phyloP scores from a whole-genome alignment of 2,113 vertebrate species.

The Cathartes aura region DNA sequence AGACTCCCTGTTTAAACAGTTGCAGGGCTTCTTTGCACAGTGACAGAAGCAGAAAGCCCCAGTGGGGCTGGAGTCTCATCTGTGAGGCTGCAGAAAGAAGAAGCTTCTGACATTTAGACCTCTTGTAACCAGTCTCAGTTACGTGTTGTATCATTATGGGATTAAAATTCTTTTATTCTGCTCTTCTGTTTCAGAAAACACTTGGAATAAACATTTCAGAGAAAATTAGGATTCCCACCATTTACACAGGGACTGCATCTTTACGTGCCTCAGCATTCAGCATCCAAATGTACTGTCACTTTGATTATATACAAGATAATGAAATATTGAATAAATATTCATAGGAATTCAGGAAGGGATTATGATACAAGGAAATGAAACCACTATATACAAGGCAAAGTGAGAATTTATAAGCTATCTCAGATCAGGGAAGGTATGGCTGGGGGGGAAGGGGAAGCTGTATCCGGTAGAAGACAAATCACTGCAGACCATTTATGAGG shows the following conservation, averaged over 20 bases:
- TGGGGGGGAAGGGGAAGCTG: not conserved
- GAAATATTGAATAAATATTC: constrained; percentile 38
- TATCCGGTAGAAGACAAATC: not conserved
- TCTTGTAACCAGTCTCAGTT: not conserved
- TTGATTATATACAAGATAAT: constrained; percentile 31
- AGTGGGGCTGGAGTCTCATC: not conserved
- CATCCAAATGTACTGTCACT: not conserved
- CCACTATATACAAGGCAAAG: not conserved
- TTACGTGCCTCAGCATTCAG: not conserved
- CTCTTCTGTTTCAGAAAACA: not conserved
- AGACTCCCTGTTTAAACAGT: not conserved
- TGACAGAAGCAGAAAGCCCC: not conserved
- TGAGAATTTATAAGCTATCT: not conserved
- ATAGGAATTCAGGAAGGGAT: not conserved
- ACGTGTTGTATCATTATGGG: not conserved
- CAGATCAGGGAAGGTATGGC: not conserved
- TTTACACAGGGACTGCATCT: not conserved
- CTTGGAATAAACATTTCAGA: constrained; percentile 25
- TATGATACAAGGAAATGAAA: constrained; percentile 4
- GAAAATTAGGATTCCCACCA: not conserved
- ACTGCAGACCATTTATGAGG: not conserved
- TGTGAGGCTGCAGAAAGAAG: not conserved
- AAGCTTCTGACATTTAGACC: constrained; percentile 22
- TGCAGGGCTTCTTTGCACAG: not conserved
- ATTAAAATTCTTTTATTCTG: constrained; percentile 10